Conservation (phyloP, 2,888 invertebrate species). For the Erebia epiphron region DNA sequence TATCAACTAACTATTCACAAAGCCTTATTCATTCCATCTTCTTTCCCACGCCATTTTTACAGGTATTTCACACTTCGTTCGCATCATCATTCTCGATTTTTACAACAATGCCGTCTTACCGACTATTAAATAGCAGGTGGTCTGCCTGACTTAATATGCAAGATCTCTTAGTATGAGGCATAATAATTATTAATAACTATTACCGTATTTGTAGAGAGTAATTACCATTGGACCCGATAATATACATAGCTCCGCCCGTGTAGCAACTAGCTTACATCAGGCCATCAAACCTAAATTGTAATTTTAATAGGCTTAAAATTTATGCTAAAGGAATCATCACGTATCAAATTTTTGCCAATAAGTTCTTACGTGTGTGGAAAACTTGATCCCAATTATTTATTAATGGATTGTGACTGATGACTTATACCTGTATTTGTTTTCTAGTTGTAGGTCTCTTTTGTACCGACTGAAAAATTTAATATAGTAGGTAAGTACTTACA, state of each 20-base stretch:
- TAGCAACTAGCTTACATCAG: background rate
- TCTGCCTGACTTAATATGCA: background rate
- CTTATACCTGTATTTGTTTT: background rate
- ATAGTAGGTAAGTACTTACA: too few relatives aligned
- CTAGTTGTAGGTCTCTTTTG: background rate
- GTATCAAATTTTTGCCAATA: background rate
- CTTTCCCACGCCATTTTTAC: background rate
- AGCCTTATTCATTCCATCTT: background rate
- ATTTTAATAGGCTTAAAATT: background rate
- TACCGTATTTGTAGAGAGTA: background rate
- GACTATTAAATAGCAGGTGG: background rate
- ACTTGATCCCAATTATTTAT: background rate
- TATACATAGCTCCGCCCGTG: background rate
- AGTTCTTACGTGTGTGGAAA: background rate
- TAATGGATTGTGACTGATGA: background rate
- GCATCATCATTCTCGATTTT: background rate
- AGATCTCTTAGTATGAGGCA: slow-evolving; percentile 13
- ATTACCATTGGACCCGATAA: background rate
- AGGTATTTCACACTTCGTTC: slow-evolving; percentile 1
- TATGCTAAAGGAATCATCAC: background rate
- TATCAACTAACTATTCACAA: background rate
- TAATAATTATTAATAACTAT: slow-evolving; percentile 4
- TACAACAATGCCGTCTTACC: slow-evolving; percentile 1
- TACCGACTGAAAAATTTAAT: too few relatives aligned
- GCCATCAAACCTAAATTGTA: slow-evolving; percentile 1